Conservation (phyloP, 2,113 vertebrate genomes). For the Corynorhinus townsendii region DNA sequence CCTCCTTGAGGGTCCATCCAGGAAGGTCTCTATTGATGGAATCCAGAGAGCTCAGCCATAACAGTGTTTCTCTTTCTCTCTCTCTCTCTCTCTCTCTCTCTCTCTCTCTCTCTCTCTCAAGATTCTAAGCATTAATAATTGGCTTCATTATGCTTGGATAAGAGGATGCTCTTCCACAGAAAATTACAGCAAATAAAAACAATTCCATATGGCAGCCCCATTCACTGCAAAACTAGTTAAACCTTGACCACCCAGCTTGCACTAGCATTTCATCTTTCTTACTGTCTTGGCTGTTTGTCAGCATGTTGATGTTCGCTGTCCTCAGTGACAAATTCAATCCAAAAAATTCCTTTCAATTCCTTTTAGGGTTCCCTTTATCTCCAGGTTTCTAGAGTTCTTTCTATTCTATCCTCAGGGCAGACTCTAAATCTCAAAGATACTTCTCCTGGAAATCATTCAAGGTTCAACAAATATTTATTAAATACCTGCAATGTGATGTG, state of each 20-base stretch:
- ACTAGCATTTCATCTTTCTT: neutral
- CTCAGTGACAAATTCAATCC: conserved; percentile 14
- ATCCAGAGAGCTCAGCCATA: neutral
- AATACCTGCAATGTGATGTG: neutral
- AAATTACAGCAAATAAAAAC: conserved; percentile 63
- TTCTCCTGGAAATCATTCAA: conserved; percentile 24
- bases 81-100: neutral
- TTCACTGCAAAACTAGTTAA: conserved; percentile 18
- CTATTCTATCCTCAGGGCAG: neutral
- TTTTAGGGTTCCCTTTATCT: neutral
- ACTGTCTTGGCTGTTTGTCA: conserved; percentile 34
- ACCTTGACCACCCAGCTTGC: neutral
- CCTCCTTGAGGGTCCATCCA: neutral
- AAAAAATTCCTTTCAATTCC: conserved; percentile 14
- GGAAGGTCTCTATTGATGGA: neutral
- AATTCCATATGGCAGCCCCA: conserved; percentile 20
- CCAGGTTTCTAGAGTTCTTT: neutral
- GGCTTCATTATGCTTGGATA: conserved; percentile 25
- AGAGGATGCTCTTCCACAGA: neutral
- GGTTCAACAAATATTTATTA: conserved; percentile 49
- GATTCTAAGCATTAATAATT: neutral
- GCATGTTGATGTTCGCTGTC: neutral
- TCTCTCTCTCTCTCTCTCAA: neutral
- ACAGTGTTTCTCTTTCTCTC: neutral
- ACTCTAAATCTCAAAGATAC: neutral